Conservation (phyloP, 2,113 vertebrate species). For the Cnemophilus loriae region DNA sequence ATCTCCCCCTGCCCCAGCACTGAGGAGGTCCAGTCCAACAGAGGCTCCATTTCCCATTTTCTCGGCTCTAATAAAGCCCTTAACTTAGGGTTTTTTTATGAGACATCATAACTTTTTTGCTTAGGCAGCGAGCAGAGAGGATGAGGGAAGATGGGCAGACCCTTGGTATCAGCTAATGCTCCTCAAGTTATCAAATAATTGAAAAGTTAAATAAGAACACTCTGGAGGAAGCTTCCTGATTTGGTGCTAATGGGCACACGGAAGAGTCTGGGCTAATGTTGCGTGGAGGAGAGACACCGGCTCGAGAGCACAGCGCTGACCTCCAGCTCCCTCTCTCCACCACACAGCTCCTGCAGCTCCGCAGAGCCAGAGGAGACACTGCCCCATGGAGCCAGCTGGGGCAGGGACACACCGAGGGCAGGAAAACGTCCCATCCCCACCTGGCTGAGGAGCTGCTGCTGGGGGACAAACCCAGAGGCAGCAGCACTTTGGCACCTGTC, state of each 20-base stretch:
- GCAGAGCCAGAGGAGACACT: neutral
- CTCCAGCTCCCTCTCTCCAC: neutral
- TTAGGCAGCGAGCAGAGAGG: rapidly evolving
- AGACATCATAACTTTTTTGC: neutral
- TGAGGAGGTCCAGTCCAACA: rapidly evolving
- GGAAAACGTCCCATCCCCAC: neutral
- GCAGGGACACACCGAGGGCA: neutral
- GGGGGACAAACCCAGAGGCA: neutral
- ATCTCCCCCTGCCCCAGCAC: neutral
- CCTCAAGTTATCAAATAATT: slow-evolving; percentile 50
- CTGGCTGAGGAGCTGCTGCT: neutral
- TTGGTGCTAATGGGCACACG: slow-evolving; percentile 11
- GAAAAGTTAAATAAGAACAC: slow-evolving; percentile 60
- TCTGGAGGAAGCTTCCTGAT: slow-evolving; percentile 36
- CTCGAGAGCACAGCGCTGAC: neutral
- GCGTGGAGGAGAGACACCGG: slow-evolving; percentile 7
- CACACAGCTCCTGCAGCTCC: neutral
- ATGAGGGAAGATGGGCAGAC: neutral
- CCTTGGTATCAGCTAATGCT: neutral
- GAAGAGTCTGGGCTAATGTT: slow-evolving; percentile 23
- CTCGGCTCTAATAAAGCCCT: neutral
- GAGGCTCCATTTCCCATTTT: neutral
- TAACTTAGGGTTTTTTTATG: neutral
- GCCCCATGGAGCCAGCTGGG: neutral
- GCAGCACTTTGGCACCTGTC: neutral